Evolutionary conservation across 2,888 invertebrate genomes (phyloP).

Genomic region (Spialia ferax): DNA sequence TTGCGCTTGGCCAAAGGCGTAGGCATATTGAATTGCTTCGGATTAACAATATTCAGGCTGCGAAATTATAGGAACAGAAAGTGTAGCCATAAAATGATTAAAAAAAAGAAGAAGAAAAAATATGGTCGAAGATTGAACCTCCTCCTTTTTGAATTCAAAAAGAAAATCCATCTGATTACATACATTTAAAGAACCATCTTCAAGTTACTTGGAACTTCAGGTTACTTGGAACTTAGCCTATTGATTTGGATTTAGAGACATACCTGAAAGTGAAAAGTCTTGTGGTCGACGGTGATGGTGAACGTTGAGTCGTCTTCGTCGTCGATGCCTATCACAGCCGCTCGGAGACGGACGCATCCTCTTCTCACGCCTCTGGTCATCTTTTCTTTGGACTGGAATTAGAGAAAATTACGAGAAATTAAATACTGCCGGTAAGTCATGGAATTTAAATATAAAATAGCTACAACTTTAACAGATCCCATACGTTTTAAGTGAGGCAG

Average conservation of each 20-base stretch:
- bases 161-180: too few relatives aligned
- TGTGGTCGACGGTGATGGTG: constrained; percentile 99
- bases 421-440: not conserved
- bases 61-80: not conserved
- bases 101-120: too few relatives aligned
- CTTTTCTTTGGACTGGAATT: constrained; percentile 97
- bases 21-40: not conserved
- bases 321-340: constrained; percentile 99
- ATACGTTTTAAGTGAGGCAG: too few relatives aligned
- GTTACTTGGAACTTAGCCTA: too few relatives aligned
- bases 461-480: not conserved
- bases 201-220: too few relatives aligned
- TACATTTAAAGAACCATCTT: too few relatives aligned
- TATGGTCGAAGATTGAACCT: too few relatives aligned
- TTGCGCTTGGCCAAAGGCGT: not conserved
- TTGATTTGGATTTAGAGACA: not conserved
- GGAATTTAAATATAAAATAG: not conserved
- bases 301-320: constrained; percentile 99
- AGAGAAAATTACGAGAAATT: not conserved
- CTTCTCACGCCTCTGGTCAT: constrained; percentile 99
- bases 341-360: constrained; percentile 98
- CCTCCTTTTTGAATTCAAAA: too few relatives aligned
- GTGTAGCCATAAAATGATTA: too few relatives aligned
- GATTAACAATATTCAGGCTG: not conserved
- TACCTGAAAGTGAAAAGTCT: constrained; percentile 99